Evolutionary conservation across 2,113 vertebrate genomes (phyloP).

Genomic region (Podarcis raffonei): DNA sequence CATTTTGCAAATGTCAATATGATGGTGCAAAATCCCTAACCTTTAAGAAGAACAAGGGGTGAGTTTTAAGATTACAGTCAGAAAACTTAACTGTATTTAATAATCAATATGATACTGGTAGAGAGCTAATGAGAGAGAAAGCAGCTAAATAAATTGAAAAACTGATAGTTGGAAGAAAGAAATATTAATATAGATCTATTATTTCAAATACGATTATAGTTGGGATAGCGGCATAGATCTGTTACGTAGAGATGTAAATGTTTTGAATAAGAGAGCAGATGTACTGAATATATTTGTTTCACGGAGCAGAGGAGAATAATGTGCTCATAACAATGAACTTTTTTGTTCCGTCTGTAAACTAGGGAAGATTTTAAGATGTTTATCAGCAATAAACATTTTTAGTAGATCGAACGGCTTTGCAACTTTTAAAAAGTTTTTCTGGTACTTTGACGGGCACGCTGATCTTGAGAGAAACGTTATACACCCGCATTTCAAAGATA

Average conservation of each 20-base stretch:
- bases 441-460: not conserved
- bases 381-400: slow-evolving; percentile 42
- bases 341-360: slow-evolving; percentile 13
- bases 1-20: not conserved
- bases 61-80: not conserved
- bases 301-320: not conserved
- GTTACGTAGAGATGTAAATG: slow-evolving; percentile 19
- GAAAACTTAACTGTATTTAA: not conserved
- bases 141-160: not conserved
- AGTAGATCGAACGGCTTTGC: not conserved
- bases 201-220: not conserved
- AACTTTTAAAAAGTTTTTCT: not conserved
- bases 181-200: not conserved
- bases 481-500: not conserved
- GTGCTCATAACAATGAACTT: not conserved
- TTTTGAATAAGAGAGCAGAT: not conserved
- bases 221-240: not conserved
- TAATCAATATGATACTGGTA: not conserved
- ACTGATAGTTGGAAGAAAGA: not conserved
- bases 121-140: not conserved
- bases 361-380: slow-evolving; percentile 23
- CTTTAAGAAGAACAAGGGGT: too few species aligned
- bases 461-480: not conserved
- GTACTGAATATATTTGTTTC: not conserved
- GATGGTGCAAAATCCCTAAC: not conserved